These are phyloP conservation scores for Orius insidiosus DNA, from an alignment of 1,140 invertebrate genomes.

Conservation along the genomic window DNA sequence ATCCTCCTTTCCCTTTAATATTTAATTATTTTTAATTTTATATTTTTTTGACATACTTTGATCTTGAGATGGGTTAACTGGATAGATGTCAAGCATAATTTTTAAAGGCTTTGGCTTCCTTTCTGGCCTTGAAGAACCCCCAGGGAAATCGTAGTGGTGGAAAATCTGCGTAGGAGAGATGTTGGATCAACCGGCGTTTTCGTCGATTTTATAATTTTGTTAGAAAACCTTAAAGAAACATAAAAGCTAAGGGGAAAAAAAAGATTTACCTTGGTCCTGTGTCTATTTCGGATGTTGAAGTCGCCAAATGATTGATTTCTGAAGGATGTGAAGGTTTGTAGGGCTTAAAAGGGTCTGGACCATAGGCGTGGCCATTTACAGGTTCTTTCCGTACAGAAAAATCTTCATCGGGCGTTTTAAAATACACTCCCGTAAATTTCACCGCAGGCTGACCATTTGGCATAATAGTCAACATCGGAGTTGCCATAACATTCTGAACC, in stretches of 20 bases:
- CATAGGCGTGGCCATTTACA: slow-evolving; percentile 16
- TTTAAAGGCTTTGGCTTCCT: slow-evolving; percentile 13
- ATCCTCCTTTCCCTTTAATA: background rate
- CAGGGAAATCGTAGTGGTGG: slow-evolving; percentile 1
- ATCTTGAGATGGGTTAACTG: slow-evolving; percentile 6
- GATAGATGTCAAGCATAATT: slow-evolving; percentile 19
- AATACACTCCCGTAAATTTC: slow-evolving; percentile 14
- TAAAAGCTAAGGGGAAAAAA: too few species aligned
- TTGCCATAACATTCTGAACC: too few species aligned
- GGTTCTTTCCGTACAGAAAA: background rate
- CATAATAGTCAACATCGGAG: background rate
- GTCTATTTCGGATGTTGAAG: background rate
- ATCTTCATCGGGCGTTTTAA: background rate
- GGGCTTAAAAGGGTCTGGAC: slow-evolving; percentile 15
- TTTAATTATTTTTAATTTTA: background rate
- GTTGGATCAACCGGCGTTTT: background rate
- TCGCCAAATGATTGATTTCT: slow-evolving; percentile 17
- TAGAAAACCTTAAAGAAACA: slow-evolving; percentile 1
- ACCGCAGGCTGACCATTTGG: background rate
- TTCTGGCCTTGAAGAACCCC: background rate
- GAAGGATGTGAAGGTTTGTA: slow-evolving; percentile 18
- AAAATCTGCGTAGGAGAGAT: background rate
- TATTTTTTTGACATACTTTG: background rate
- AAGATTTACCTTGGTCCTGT: slow-evolving; percentile 1
- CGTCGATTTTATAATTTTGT: background rate